These are phyloP conservation scores for Potamarius usumacintae DNA, from an alignment of 2,113 vertebrate species.

Conservation along the genomic window DNA sequence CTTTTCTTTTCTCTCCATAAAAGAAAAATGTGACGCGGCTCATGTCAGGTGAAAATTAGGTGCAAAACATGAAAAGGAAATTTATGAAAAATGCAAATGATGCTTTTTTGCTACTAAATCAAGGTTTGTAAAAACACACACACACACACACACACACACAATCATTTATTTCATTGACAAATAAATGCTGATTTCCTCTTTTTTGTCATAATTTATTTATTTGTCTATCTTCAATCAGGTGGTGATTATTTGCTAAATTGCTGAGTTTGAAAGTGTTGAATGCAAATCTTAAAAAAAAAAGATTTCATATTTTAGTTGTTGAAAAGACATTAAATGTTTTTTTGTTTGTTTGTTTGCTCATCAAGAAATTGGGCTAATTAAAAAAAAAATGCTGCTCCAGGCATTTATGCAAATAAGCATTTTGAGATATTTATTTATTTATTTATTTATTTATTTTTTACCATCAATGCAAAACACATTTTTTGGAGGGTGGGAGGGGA, in stretches of 20 bases:
- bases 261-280: background rate
- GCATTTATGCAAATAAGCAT: too few species aligned
- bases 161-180: background rate
- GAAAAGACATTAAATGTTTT: too few species aligned
- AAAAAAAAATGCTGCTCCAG: too few species aligned
- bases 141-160: too few species aligned
- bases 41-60: conserved; percentile 14
- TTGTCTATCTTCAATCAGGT: background rate
- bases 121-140: background rate
- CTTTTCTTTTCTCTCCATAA: background rate
- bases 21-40: background rate
- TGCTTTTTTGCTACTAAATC: background rate
- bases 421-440: background rate
- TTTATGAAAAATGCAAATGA: background rate
- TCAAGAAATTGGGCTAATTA: too few species aligned
- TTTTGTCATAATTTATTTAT: background rate
- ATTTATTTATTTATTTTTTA: background rate
- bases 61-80: background rate
- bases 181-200: background rate
- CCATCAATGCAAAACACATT: too few species aligned
- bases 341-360: too few species aligned
- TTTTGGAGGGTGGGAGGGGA: too few species aligned
- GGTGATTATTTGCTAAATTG: background rate
- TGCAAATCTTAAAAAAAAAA: too few species aligned
- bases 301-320: too few species aligned